A percentile compares a stretch with the other conserved stretches of the same genome.
Conservation (phyloP, 1,140 invertebrate genomes). For the Brachionus paranguensis region DNA sequence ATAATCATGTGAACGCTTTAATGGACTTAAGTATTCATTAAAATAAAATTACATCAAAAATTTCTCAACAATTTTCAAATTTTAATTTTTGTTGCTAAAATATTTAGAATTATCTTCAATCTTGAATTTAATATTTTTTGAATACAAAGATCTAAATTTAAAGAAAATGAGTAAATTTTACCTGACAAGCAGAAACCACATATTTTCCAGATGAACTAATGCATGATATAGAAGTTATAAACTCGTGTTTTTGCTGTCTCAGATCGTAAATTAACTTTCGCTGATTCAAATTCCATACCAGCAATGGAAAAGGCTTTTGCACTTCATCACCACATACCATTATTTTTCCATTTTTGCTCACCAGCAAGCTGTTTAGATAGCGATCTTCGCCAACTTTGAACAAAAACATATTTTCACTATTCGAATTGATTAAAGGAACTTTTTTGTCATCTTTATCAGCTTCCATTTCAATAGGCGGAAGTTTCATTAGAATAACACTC, state of each 20-base stretch:
- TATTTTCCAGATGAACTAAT: slow-evolving; percentile 76
- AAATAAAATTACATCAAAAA: no score
- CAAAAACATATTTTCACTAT: slow-evolving; percentile 36
- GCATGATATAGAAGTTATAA: slow-evolving; percentile 71
- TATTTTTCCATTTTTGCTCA: slow-evolving; percentile 76
- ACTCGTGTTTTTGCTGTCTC: slow-evolving; percentile 78
- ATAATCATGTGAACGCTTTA: no score
- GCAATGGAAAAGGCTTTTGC: slow-evolving; percentile 77
- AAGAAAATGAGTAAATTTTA: background rate
- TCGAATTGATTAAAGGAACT: background rate
- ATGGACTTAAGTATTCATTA: no score
- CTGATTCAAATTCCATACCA: slow-evolving; percentile 77
- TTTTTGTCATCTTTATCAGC: slow-evolving; percentile 41
- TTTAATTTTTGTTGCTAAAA: no score
- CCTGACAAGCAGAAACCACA: slow-evolving; percentile 61
- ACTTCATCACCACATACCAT: slow-evolving; percentile 83
- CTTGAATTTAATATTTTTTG: no score
- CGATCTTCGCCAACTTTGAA: slow-evolving; percentile 70
- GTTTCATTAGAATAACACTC: slow-evolving; percentile 82
- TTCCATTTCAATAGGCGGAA: slow-evolving; percentile 54
- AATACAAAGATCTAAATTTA: no score
- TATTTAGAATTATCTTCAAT: no score
- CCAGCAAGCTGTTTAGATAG: slow-evolving; percentile 77
- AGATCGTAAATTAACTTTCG: slow-evolving; percentile 77
- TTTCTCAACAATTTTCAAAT: no score